These are phyloP conservation scores for Dione vanillae DNA, from an alignment of 2,888 invertebrate species.

Conservation along the genomic window DNA sequence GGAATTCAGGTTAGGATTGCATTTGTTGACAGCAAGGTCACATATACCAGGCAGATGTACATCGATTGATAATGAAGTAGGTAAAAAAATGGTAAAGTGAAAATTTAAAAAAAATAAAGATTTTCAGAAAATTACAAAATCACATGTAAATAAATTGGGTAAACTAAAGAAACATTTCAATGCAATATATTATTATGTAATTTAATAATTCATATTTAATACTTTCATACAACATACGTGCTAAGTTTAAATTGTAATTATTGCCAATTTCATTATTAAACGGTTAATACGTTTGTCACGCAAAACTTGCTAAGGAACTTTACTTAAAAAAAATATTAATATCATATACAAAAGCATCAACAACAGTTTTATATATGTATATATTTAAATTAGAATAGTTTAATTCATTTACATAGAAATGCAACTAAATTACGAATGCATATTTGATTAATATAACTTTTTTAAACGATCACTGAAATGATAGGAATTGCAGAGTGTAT, in stretches of 20 bases:
- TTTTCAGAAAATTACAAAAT: neutral
- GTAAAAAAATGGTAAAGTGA: too few relatives aligned
- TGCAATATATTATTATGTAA: neutral
- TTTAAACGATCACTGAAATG: constrained; percentile 42
- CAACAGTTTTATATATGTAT: neutral
- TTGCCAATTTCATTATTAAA: neutral
- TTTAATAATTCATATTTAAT: neutral
- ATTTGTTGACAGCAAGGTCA: constrained; percentile 52
- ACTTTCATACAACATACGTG: neutral
- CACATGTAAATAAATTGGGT: neutral
- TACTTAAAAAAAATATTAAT: neutral
- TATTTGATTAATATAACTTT: constrained; percentile 32
- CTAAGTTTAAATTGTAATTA: neutral
- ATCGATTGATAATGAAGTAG: too few relatives aligned
- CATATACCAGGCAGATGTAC: constrained; percentile 17
- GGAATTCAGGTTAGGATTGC: constrained; percentile 66
- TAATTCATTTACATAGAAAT: neutral
- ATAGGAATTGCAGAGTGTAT: constrained; percentile 48
- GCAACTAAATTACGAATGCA: constrained; percentile 38
- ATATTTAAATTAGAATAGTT: neutral
- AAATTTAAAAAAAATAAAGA: neutral
- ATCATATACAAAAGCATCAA: neutral
- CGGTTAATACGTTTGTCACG: neutral
- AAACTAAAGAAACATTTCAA: neutral
- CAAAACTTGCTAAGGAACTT: neutral